Evolutionary conservation across 2,797 vertebrate genomes (phyloP), one percentile per base, ranked within the genome.

Genomic region (Pagetopsis macropterus): DNA sequence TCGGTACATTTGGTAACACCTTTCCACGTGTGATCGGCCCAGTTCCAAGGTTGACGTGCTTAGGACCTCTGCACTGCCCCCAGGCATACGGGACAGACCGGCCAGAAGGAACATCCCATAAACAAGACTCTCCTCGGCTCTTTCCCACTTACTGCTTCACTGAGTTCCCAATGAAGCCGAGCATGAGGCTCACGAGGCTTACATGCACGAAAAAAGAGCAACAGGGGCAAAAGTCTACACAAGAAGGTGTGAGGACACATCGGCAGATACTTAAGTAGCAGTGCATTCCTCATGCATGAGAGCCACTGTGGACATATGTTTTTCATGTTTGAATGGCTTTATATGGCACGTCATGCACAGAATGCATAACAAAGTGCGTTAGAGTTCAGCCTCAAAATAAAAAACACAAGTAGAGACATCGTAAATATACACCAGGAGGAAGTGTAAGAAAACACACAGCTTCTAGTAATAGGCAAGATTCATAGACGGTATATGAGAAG

Each of bases 61-160:
- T 55, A 15, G 48, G 67, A 67, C 9, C 52, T 61, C 51, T 46
- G 40, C 46, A 21, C 46, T n/a, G 31, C 55, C 45, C 62, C 17
- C 2, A 17, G 16, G 50, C 65, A 70, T 33, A 2, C 27, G 15
- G 64, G 51, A 59, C 48, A 40, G 1, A 5, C 33, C 52, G 68
- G 62, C 65, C 54, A 75, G 69, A 70, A 84, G 55, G 33, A 79
- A 74, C 65, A 70, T 62, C 58, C 51, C 8, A 1, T 82, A 75
- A 84, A 84, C 73, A 80, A 72, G 67, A 37, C 27, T 50, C 67
- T 55, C 33, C 56, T 54, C 49, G 19, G 52, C 49, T 54, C 65
- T 78, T 83, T 80, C 51, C 67, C 78, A 40, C 71, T 80, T 50
- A 50, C 50, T 70, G 78, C 77, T 87, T 80, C 70, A 33, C 33